phyloP scores from a whole-genome alignment of 1,140 invertebrate genomes.

The Frieseomelitta varia region DNA sequence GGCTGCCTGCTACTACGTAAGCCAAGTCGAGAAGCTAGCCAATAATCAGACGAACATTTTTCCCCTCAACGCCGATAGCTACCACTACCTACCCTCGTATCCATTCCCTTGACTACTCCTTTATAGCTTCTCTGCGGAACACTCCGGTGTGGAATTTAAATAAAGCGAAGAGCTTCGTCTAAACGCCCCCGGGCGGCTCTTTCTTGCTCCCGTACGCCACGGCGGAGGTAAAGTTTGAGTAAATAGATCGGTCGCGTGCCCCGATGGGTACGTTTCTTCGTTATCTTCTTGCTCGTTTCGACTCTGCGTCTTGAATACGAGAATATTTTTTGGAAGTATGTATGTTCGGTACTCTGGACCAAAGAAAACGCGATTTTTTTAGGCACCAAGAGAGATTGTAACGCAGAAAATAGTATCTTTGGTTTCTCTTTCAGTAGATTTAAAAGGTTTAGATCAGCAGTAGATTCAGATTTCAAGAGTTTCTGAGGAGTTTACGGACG shows the following conservation, averaged over 20 bases:
- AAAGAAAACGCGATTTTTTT: no score
- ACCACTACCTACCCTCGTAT: conserved; percentile 16
- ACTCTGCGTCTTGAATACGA: not conserved
- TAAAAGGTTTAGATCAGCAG: no score
- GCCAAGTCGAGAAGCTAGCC: not conserved
- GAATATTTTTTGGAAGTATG: not conserved
- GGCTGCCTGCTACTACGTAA: not conserved
- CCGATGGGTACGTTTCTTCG: not conserved
- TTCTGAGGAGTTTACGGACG: no score
- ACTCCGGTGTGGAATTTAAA: conserved; percentile 72
- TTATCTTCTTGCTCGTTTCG: conserved; percentile 22
- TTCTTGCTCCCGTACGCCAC: conserved; percentile 7
- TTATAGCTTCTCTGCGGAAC: conserved; percentile 39
- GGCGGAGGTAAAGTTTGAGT: not conserved
- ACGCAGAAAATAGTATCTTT: not conserved
- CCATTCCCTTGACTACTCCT: conserved; percentile 54
- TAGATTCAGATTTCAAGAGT: no score
- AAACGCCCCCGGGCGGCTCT: conserved; percentile 20
- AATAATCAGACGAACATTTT: conserved; percentile 50
- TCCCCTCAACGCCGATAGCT: conserved; percentile 20
- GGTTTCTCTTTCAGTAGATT: not conserved
- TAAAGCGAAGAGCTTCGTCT: conserved; percentile 65
- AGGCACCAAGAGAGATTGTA: not conserved
- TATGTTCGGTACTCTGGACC: no score
- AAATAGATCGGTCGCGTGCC: conserved; percentile 19